phyloP scores from a whole-genome alignment of 2,113 vertebrate species.

The Steatornis caripensis region DNA sequence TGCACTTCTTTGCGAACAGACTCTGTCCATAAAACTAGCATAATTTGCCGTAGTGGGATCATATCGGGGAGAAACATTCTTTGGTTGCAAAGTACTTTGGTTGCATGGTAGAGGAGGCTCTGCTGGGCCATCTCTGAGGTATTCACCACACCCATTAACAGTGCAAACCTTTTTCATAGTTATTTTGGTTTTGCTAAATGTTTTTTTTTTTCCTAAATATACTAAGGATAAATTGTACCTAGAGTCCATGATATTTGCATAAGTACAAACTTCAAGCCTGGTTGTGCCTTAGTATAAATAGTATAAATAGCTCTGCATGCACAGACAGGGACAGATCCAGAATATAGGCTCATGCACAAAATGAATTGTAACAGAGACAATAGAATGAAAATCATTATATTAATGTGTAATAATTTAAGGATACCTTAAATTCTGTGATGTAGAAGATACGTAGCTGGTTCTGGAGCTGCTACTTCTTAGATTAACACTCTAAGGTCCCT shows the following conservation, averaged over 20 bases:
- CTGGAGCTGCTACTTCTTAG: neutral
- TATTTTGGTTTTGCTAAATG: neutral
- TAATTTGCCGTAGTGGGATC: neutral
- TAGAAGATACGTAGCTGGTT: neutral
- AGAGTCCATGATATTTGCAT: neutral
- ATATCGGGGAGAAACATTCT: neutral
- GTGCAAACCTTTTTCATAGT: neutral
- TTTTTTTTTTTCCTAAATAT: neutral
- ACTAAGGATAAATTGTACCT: neutral
- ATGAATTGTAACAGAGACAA: neutral
- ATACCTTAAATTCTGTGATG: neutral
- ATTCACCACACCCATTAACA: neutral
- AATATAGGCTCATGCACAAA: accelerated
- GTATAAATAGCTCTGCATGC: neutral
- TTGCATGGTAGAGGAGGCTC: neutral
- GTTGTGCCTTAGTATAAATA: neutral
- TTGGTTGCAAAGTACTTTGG: neutral
- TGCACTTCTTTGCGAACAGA: neutral
- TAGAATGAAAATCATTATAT: neutral
- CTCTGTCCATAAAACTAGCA: neutral
- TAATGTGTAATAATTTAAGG: neutral
- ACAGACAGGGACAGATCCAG: neutral
- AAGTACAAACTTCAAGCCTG: neutral
- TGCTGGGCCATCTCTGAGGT: neutral
- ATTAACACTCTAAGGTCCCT: neutral